Evolutionary conservation across 92 coral and sea anemone species (phyloP).

Genomic region (Phymanthus crucifer): DNA sequence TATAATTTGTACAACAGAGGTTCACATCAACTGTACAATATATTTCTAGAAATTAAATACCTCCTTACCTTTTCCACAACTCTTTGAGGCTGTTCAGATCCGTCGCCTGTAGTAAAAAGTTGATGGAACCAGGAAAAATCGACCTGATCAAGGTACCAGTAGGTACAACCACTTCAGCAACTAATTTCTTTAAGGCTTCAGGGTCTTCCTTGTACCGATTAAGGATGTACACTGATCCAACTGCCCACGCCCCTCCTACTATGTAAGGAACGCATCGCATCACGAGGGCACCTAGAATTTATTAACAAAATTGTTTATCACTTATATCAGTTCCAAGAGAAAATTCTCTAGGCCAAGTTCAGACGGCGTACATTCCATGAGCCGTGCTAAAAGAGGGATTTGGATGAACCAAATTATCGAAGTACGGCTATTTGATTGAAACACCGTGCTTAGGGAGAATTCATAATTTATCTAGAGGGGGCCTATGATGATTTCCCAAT

Average conservation of each 20-base stretch:
- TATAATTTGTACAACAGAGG: too few relatives aligned
- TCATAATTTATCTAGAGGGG: too few relatives aligned
- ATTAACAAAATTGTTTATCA: neutral
- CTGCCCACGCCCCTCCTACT: slow-evolving; percentile 71
- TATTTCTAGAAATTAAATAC: too few relatives aligned
- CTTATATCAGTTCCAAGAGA: too few relatives aligned
- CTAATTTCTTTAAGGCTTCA: slow-evolving; percentile 42
- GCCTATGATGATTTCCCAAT: too few relatives aligned
- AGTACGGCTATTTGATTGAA: too few relatives aligned
- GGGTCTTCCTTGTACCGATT: slow-evolving; percentile 64
- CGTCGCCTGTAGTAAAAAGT: slow-evolving; percentile 49
- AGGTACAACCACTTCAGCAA: slow-evolving; percentile 63
- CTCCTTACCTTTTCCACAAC: slow-evolving; percentile 51
- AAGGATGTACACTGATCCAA: slow-evolving; percentile 65
- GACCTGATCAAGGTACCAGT: slow-evolving; percentile 55
- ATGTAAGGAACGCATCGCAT: slow-evolving; percentile 32
- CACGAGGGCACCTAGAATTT: slow-evolving; percentile 8
- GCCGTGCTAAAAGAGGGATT: too few relatives aligned
- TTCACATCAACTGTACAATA: too few relatives aligned
- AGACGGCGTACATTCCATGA: too few relatives aligned
- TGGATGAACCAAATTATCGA: too few relatives aligned
- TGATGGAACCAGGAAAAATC: slow-evolving; percentile 61
- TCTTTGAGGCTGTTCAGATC: slow-evolving; percentile 43
- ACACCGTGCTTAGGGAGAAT: too few relatives aligned
- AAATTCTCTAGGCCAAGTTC: too few relatives aligned